Conservation (phyloP, 2,888 invertebrate genomes). For the Coelopa pilipes region DNA sequence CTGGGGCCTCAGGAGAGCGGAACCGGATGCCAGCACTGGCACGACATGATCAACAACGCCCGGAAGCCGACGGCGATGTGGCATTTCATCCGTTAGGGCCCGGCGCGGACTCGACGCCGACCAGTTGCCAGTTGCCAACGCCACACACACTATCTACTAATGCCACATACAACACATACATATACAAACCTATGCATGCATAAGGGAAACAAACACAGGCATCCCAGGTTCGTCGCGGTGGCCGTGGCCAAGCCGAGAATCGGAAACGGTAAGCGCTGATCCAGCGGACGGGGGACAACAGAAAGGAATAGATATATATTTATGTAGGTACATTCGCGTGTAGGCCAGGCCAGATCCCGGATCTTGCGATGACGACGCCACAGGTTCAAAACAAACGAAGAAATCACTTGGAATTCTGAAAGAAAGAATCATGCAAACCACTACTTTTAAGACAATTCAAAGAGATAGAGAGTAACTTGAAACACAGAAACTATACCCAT, state of each 20-base stretch:
- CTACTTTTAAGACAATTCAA: no score
- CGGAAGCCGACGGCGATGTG: constrained; percentile 90
- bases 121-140: neutral
- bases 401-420: no score
- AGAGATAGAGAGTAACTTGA: neutral
- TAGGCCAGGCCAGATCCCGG: no score
- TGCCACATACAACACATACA: no score
- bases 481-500: neutral
- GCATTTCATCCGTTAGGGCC: constrained; percentile 80
- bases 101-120: neutral
- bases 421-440: no score
- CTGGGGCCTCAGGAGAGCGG: constrained; percentile 67
- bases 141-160: neutral
- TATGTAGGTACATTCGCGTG: neutral
- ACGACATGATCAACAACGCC: constrained; percentile 87
- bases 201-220: no score
- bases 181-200: no score
- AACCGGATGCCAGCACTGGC: constrained; percentile 81
- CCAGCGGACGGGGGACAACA: no score
- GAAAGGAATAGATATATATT: neutral
- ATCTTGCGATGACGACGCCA: no score
- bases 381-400: no score
- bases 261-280: constrained; percentile 6
- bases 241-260: neutral
- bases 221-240: no score